Evolutionary conservation across 2,888 invertebrate species (phyloP).

Genomic region (Sericinus montela): DNA sequence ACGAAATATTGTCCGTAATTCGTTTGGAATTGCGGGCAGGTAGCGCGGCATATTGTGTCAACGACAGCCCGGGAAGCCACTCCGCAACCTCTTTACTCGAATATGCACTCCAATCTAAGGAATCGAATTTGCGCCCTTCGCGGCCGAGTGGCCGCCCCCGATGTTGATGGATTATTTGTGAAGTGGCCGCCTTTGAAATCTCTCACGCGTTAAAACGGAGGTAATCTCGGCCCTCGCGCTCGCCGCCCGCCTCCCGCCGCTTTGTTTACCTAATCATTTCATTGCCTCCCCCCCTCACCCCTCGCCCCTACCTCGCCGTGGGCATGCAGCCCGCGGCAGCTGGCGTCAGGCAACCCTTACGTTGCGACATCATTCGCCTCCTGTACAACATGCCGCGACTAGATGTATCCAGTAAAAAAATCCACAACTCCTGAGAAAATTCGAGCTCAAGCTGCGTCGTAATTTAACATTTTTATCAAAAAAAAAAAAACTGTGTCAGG

Average conservation of each 20-base stretch:
- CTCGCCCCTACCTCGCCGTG: not conserved
- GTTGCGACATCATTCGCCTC: constrained; percentile 38
- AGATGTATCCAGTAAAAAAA: constrained; percentile 55
- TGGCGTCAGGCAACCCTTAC: constrained; percentile 31
- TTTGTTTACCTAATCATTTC: constrained; percentile 75
- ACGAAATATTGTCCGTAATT: not conserved
- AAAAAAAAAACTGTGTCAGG: constrained; percentile 69
- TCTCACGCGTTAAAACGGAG: constrained; percentile 78
- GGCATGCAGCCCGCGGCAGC: constrained; percentile 22
- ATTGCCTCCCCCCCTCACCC: constrained; percentile 34
- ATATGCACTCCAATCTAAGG: constrained; percentile 72
- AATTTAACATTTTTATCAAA: constrained; percentile 69
- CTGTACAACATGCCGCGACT: constrained; percentile 59
- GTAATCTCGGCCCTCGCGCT: constrained; percentile 55
- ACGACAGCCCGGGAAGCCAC: constrained; percentile 21
- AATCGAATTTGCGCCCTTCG: constrained; percentile 63
- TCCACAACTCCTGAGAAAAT: constrained; percentile 65
- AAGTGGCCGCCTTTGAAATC: constrained; percentile 71
- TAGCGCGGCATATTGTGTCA: not conserved
- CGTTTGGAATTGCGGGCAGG: not conserved
- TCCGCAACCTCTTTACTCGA: constrained; percentile 61
- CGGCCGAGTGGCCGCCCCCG: constrained; percentile 40
- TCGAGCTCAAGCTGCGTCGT: constrained; percentile 67
- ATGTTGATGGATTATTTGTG: constrained; percentile 76
- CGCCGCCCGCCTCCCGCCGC: constrained; percentile 30